phyloP scores from a whole-genome alignment of 1,140 invertebrate genomes.

The Scaptomyza montana region DNA sequence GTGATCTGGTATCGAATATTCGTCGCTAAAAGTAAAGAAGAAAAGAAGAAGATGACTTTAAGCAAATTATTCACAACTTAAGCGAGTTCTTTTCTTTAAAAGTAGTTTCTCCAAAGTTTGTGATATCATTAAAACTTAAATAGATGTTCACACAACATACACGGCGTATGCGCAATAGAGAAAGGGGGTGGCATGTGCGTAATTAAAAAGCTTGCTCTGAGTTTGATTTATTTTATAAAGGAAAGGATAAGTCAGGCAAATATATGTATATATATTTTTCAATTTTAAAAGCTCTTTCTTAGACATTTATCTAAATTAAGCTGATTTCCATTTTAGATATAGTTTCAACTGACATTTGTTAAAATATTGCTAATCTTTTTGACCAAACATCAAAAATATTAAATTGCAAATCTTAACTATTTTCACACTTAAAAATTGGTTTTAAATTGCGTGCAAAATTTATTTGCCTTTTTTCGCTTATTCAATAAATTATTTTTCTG shows the following conservation, averaged over 20 bases:
- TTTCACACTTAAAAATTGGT: no score
- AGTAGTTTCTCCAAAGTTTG: background rate
- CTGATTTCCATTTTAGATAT: no score
- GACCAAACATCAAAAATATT: no score
- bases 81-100: background rate
- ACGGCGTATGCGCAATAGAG: constrained; percentile 42
- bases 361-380: no score
- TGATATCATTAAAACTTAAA: constrained; percentile 32
- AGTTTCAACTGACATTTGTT: no score
- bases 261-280: background rate
- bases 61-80: no score
- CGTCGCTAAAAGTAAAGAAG: constrained; percentile 86
- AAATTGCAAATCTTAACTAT: no score
- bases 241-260: no score
- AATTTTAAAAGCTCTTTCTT: constrained; percentile 16
- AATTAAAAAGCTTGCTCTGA: constrained; percentile 32
- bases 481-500: no score
- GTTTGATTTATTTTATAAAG: constrained; percentile 39
- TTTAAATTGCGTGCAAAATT: no score
- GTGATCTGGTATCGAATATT: constrained; percentile 91
- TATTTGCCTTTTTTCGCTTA: no score
- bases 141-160: constrained; percentile 9
- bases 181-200: constrained; percentile 19
- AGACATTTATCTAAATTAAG: no score
- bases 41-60: constrained; percentile 6